phyloP scores from a whole-genome alignment of 2,888 invertebrate species.

The Lampropteryx suffumata region DNA sequence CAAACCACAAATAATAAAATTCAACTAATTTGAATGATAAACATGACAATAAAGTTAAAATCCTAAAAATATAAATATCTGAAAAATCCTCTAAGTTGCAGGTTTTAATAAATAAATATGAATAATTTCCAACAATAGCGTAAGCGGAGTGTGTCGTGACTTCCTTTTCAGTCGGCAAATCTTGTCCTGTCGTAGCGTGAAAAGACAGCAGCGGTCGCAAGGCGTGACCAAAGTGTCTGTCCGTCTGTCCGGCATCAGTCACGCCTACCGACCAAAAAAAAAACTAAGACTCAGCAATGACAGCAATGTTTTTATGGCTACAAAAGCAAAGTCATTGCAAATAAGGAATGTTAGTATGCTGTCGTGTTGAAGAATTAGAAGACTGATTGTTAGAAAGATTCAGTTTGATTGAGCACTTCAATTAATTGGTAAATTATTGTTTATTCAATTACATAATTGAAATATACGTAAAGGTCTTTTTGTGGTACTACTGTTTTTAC shows the following conservation, averaged over 20 bases:
- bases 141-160: conserved; percentile 21
- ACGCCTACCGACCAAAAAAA: conserved; percentile 23
- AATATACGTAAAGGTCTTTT: too few species aligned
- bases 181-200: conserved; percentile 30
- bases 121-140: conserved; percentile 4
- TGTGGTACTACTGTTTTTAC: not conserved
- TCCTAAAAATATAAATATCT: too few species aligned
- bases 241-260: conserved; percentile 28
- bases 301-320: conserved; percentile 20
- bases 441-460: too few species aligned
- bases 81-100: too few species aligned
- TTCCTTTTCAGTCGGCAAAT: conserved; percentile 29
- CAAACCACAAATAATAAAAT: too few species aligned
- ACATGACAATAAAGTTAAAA: too few species aligned
- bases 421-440: too few species aligned
- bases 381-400: too few species aligned
- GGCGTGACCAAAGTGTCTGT: conserved; percentile 28
- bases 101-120: too few species aligned
- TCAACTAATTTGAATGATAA: too few species aligned
- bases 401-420: too few species aligned
- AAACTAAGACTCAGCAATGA: conserved; percentile 15
- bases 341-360: conserved; percentile 34
- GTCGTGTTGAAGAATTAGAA: not conserved
- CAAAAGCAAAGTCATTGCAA: conserved; percentile 45
- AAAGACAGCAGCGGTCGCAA: conserved; percentile 22